These are phyloP conservation scores for Tridacna crocea DNA, from an alignment of 2,888 invertebrate species.

Conservation along the genomic window DNA sequence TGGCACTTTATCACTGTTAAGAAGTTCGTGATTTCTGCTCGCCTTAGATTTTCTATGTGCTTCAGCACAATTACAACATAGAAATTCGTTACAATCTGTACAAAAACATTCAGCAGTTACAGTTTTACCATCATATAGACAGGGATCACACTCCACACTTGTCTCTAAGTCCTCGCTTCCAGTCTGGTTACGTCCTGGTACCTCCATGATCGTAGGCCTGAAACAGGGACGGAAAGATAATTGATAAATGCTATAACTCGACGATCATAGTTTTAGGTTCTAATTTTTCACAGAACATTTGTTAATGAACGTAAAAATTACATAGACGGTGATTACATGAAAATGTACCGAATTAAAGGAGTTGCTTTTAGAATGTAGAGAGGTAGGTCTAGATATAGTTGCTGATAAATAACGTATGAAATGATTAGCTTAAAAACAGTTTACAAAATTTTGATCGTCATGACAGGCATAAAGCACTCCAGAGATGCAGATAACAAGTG, in stretches of 20 bases:
- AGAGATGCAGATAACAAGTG: no score
- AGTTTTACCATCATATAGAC: background rate
- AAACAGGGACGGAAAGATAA: background rate
- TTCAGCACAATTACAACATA: background rate
- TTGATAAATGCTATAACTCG: background rate
- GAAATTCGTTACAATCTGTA: conserved; percentile 5
- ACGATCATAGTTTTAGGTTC: background rate
- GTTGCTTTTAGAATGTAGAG: no score
- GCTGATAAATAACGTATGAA: no score
- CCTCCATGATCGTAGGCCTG: background rate
- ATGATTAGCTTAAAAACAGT: no score
- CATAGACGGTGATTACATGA: no score
- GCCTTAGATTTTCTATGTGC: background rate
- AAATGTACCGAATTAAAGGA: no score
- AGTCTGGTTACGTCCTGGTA: background rate
- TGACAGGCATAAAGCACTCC: no score
- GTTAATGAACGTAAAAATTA: no score
- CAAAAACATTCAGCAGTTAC: background rate
- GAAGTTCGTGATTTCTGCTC: background rate
- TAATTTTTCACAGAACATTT: background rate
- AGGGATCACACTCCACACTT: background rate
- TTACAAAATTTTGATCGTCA: no score
- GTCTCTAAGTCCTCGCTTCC: background rate
- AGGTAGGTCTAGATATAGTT: no score
- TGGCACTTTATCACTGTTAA: background rate